These are phyloP conservation scores for Zosterops pallidus DNA, from an alignment of 2,113 vertebrate species.

Conservation along the genomic window DNA sequence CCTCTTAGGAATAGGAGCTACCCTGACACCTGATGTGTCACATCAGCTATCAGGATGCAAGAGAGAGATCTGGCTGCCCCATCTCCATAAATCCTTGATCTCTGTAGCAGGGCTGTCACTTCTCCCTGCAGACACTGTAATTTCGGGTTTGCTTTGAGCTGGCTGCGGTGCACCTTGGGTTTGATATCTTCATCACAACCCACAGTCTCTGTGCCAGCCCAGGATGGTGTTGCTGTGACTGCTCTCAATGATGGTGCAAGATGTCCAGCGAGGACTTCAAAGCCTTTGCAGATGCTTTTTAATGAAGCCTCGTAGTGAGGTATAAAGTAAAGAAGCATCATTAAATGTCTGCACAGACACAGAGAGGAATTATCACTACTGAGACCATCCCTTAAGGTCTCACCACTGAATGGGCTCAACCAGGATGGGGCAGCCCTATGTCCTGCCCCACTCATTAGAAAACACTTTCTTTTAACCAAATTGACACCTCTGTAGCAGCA, in stretches of 20 bases:
- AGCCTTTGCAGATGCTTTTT: background rate
- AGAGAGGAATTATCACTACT: background rate
- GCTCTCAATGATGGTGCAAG: background rate
- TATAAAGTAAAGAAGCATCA: background rate
- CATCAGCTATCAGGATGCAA: conserved; percentile 59
- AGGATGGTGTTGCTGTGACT: background rate
- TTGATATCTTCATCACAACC: conserved; percentile 14
- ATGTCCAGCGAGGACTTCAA: background rate
- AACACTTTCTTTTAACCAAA: background rate
- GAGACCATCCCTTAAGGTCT: background rate
- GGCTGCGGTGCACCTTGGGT: background rate
- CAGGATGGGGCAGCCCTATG: fast-evolving
- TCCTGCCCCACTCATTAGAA: background rate
- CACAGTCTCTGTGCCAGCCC: background rate
- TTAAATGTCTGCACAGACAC: fast-evolving
- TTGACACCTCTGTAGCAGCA: background rate
- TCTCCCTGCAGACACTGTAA: conserved; percentile 30
- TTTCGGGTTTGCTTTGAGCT: conserved; percentile 40
- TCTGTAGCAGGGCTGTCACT: conserved; percentile 38
- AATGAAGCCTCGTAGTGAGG: background rate
- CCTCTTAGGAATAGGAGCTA: conserved; percentile 53
- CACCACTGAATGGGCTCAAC: background rate
- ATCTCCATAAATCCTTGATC: conserved; percentile 61
- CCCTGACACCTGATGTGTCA: conserved; percentile 52
- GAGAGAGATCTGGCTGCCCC: conserved; percentile 19